Percentiles rank a stretch among this genome's conserved stretches.
phyloP scores from a whole-genome alignment of 2,113 vertebrate genomes.

The Tretioscincus oriximinensis region DNA sequence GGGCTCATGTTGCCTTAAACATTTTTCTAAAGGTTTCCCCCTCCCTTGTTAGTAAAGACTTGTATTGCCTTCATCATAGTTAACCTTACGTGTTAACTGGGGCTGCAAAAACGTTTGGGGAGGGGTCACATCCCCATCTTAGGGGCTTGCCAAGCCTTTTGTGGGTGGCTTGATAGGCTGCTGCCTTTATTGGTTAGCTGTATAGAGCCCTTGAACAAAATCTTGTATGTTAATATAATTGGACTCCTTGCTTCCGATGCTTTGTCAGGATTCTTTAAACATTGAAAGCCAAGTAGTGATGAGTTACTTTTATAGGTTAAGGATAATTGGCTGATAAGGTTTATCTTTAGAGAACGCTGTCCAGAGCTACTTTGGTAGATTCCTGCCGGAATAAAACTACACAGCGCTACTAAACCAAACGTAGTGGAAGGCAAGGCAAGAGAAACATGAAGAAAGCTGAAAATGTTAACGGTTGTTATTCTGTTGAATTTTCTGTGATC shows the following conservation, averaged over 20 bases:
- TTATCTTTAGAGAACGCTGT: not conserved
- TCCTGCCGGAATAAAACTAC: too few relatives aligned
- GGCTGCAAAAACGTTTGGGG: too few relatives aligned
- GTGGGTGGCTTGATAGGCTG: too few relatives aligned
- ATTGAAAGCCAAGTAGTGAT: not conserved
- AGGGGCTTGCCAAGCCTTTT: too few relatives aligned
- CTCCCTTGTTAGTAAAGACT: too few relatives aligned
- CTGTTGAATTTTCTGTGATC: not conserved
- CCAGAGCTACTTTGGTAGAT: not conserved
- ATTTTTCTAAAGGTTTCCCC: too few relatives aligned
- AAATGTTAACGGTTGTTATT: rapidly evolving
- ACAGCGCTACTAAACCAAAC: not conserved
- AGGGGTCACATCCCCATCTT: too few relatives aligned
- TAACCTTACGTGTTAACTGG: too few relatives aligned
- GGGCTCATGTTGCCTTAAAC: too few relatives aligned
- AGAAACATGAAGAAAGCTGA: not conserved
- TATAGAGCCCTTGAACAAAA: not conserved
- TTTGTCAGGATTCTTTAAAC: not conserved
- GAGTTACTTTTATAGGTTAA: not conserved
- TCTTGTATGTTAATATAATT: not conserved
- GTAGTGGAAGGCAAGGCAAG: not conserved
- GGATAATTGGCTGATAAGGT: not conserved
- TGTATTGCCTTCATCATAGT: too few relatives aligned
- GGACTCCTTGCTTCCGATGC: not conserved
- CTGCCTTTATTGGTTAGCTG: too few relatives aligned